These are phyloP conservation scores for Ennomos erosarius DNA, from an alignment of 2,888 invertebrate species.

Conservation along the genomic window DNA sequence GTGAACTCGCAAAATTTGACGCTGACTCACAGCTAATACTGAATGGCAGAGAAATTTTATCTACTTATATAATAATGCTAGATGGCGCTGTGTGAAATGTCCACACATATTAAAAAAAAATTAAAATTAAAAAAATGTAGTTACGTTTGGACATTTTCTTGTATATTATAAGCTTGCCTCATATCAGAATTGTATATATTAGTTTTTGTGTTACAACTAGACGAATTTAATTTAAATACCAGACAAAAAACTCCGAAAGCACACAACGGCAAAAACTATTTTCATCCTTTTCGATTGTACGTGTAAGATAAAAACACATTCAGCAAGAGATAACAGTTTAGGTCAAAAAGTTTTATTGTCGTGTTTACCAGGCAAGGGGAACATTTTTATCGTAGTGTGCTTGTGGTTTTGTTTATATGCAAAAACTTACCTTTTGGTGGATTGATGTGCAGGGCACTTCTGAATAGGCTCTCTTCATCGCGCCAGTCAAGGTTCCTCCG, in stretches of 20 bases:
- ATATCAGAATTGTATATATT: no score
- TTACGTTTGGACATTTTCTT: no score
- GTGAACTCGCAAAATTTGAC: slow-evolving; percentile 63
- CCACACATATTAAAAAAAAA: no score
- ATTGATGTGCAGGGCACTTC: slow-evolving; percentile 95
- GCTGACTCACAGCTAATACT: slow-evolving; percentile 31
- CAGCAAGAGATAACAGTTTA: slow-evolving; percentile 8
- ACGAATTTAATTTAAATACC: neutral
- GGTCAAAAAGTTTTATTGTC: slow-evolving; percentile 2
- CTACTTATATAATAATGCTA: no score
- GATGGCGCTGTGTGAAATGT: no score
- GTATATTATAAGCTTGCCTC: no score
- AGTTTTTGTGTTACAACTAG: no score
- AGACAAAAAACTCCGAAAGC: neutral
- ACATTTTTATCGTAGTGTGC: slow-evolving; percentile 5
- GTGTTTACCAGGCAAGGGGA: slow-evolving; percentile 4
- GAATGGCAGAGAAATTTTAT: neutral
- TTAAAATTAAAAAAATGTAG: no score
- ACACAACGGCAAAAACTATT: slow-evolving; percentile 2
- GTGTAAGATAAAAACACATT: slow-evolving; percentile 1
- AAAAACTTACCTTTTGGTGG: slow-evolving; percentile 96
- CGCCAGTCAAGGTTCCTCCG: slow-evolving; percentile 95
- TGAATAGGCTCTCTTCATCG: slow-evolving; percentile 96
- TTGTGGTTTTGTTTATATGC: neutral
- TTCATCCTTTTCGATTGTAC: slow-evolving; percentile 1